Percentiles rank a stretch among this genome's conserved stretches.
These are phyloP conservation scores for Mustela lutreola DNA, from an alignment of 2,113 vertebrate species.

Conservation along the genomic window DNA sequence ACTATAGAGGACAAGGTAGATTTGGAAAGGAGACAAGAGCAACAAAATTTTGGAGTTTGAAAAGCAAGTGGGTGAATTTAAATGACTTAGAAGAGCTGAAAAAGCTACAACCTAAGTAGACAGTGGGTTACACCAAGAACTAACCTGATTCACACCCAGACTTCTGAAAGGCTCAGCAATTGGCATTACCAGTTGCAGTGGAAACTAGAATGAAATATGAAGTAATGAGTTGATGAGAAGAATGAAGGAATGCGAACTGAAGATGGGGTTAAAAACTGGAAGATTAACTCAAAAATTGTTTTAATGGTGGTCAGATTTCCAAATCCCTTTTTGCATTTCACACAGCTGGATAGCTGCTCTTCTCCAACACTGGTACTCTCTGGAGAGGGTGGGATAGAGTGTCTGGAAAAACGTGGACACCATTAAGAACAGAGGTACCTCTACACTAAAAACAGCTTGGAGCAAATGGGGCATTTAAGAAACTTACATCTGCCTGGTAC, in stretches of 20 bases:
- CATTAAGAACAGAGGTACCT: not conserved
- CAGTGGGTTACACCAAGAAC: not conserved
- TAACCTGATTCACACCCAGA: not conserved
- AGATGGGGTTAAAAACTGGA: not conserved
- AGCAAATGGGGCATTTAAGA: not conserved
- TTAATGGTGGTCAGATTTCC: not conserved
- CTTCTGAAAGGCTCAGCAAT: slow-evolving; percentile 9
- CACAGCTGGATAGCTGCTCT: not conserved
- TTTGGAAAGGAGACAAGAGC: slow-evolving; percentile 44
- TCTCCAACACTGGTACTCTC: not conserved
- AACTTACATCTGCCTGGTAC: not conserved
- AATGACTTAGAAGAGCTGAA: slow-evolving; percentile 48
- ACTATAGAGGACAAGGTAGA: slow-evolving; percentile 18
- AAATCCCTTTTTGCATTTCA: slow-evolving; percentile 4
- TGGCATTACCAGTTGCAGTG: not conserved
- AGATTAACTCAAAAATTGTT: slow-evolving; percentile 10
- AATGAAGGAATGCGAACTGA: not conserved
- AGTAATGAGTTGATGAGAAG: not conserved
- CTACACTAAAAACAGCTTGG: not conserved
- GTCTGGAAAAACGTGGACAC: not conserved
- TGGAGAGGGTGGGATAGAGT: not conserved
- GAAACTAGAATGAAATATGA: not conserved
- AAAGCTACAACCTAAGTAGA: not conserved
- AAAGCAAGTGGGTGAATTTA: slow-evolving; percentile 20
- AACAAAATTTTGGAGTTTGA: slow-evolving; percentile 16